A percentile compares a stretch with the other conserved stretches of the same genome.
These are phyloP conservation scores for Etheostoma perlongum DNA, from an alignment of 2,797 vertebrate genomes.

Conservation along the genomic window DNA sequence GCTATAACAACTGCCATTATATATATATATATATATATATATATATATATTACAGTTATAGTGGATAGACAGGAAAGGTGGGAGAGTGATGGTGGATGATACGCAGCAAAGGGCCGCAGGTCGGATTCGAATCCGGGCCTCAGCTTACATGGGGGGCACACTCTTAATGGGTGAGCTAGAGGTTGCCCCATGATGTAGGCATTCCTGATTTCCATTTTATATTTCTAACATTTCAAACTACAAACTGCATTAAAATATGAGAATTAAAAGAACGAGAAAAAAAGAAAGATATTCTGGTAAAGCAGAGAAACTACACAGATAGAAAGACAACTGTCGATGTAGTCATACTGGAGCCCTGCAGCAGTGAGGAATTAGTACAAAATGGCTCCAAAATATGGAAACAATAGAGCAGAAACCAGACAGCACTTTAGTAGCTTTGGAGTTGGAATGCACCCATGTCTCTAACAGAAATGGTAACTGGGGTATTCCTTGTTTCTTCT, in stretches of 20 bases:
- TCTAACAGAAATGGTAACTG: slow-evolving; percentile 36
- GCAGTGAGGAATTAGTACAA: slow-evolving; percentile 24
- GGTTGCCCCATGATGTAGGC: background rate
- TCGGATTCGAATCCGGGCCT: no score
- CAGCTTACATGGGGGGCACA: no score
- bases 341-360: slow-evolving; percentile 9
- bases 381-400: slow-evolving; percentile 40
- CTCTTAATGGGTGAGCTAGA: no score
- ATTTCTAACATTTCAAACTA: slow-evolving; percentile 4
- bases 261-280: background rate
- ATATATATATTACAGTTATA: no score
- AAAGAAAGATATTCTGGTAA: background rate
- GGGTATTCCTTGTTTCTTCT: slow-evolving; percentile 50
- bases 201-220: slow-evolving; percentile 1
- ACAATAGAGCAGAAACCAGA: slow-evolving; percentile 33
- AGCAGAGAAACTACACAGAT: background rate
- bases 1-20: no score
- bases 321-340: background rate
- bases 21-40: no score
- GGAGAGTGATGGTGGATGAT: no score
- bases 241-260: background rate
- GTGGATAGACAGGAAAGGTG: no score
- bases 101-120: no score
- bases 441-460: slow-evolving; percentile 48
- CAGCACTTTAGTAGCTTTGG: slow-evolving; percentile 29